Conservation (phyloP, 2,888 invertebrate species). For the Erannis defoliaria region DNA sequence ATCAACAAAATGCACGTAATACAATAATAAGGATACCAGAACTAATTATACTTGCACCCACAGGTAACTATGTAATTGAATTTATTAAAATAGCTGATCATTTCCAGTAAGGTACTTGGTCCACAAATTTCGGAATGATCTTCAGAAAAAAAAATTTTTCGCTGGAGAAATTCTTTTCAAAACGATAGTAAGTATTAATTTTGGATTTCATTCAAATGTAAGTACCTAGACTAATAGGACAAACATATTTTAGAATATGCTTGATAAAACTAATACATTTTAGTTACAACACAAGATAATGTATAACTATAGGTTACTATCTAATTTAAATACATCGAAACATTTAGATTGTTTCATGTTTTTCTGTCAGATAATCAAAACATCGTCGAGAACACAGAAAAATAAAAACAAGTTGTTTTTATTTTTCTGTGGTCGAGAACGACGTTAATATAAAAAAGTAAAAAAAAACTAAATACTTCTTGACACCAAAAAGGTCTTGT, state of each 20-base stretch:
- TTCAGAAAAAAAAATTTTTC: background rate
- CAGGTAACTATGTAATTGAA: background rate
- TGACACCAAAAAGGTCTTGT: constrained; percentile 27
- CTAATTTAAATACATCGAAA: background rate
- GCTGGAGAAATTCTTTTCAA: too few species aligned
- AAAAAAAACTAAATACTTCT: background rate
- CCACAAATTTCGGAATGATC: background rate
- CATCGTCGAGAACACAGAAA: too few species aligned
- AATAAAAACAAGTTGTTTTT: too few species aligned
- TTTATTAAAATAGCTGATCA: background rate
- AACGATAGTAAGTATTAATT: too few species aligned
- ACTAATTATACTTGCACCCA: background rate
- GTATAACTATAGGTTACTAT: too few species aligned
- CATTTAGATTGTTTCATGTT: too few species aligned
- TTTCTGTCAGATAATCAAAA: too few species aligned
- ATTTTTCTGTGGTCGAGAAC: background rate
- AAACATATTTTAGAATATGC: too few species aligned
- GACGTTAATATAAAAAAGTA: constrained; percentile 3
- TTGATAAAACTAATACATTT: background rate
- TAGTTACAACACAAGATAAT: background rate
- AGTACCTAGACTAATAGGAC: background rate
- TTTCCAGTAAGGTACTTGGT: background rate
- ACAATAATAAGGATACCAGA: background rate
- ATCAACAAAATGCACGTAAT: constrained; percentile 4
- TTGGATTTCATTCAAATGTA: background rate